phyloP scores from a whole-genome alignment of 37 sponge, comb jelly and placozoan genomes.

The Lycopodina hypogea region DNA sequence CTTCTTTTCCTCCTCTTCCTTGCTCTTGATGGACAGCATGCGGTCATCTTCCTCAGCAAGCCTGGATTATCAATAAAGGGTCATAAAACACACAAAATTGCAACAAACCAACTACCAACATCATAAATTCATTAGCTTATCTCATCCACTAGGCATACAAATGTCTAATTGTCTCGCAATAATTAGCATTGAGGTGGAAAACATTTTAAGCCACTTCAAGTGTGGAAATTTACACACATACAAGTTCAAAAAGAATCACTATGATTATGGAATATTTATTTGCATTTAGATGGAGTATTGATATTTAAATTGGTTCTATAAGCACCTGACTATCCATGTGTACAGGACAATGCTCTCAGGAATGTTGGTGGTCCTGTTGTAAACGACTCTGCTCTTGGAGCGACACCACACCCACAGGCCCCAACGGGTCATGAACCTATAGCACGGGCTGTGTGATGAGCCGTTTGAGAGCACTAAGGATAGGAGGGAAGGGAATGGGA shows the following conservation, averaged over 20 bases:
- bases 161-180: too few species aligned
- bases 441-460: constrained; percentile 58
- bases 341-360: constrained; percentile 68
- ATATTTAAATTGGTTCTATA: too few species aligned
- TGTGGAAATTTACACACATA: too few species aligned
- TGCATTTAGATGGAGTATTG: too few species aligned
- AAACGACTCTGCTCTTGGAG: constrained; percentile 52
- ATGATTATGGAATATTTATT: too few species aligned
- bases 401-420: constrained; percentile 75
- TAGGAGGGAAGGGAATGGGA: not conserved
- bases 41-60: constrained; percentile 60
- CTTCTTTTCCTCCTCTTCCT: constrained; percentile 22
- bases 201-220: too few species aligned
- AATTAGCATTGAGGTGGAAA: too few species aligned
- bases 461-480: constrained; percentile 57
- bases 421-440: constrained; percentile 62
- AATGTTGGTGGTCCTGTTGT: constrained; percentile 47
- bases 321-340: constrained; percentile 82
- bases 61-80: constrained; percentile 12
- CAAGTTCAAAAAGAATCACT: too few species aligned
- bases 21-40: constrained; percentile 40
- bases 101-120: too few species aligned
- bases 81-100: not conserved
- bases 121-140: too few species aligned
- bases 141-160: too few species aligned